phyloP scores from a whole-genome alignment of 2,113 vertebrate species.

The Lagopus muta region DNA sequence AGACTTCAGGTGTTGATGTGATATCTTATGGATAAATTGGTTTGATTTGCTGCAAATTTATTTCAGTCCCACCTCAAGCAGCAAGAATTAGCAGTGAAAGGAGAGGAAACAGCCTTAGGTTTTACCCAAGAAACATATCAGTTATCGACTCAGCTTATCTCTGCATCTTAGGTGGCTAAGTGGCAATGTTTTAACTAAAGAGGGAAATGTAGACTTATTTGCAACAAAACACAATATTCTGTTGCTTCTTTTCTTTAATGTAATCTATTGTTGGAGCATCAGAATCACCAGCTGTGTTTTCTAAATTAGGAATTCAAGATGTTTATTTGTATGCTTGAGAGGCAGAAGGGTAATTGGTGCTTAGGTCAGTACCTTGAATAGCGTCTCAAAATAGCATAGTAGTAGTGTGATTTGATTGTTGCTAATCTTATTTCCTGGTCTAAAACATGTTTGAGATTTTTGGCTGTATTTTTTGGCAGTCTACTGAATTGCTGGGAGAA shows the following conservation, averaged over 20 bases:
- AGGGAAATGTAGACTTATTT: neutral
- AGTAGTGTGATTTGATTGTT: conserved; percentile 7
- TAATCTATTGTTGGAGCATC: neutral
- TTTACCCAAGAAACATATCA: neutral
- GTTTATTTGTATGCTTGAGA: neutral
- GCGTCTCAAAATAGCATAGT: conserved; percentile 10
- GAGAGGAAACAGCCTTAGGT: neutral
- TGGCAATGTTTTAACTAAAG: neutral
- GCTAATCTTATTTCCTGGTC: conserved; percentile 35
- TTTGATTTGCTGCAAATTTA: neutral
- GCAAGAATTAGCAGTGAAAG: neutral
- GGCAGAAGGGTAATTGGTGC: conserved; percentile 13
- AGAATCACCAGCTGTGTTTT: neutral
- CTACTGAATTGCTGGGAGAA: conserved; percentile 19
- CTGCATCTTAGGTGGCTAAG: neutral
- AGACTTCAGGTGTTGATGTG: neutral
- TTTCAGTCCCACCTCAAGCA: neutral
- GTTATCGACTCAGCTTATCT: neutral
- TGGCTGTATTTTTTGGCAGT: neutral
- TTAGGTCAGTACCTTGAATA: conserved; percentile 30
- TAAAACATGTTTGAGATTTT: neutral
- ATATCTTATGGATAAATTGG: neutral
- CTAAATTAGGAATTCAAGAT: neutral
- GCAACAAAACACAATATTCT: neutral
- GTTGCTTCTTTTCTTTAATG: neutral